Evolutionary conservation across 2,113 vertebrate species (phyloP).

Genomic region (Marcusenius ussheri): DNA sequence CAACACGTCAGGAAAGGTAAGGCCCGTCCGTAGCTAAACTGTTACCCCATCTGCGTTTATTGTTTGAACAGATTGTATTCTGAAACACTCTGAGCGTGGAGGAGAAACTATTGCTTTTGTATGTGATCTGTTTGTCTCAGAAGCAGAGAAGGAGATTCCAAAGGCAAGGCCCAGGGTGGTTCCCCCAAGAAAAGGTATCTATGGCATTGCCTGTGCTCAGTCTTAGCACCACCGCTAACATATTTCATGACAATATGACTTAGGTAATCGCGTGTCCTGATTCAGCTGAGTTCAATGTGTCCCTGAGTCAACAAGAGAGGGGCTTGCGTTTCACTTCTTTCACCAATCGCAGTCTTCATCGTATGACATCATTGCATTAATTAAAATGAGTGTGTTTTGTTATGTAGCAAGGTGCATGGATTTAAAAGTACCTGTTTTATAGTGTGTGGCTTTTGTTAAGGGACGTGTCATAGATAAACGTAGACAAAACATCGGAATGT

Average conservation of each 20-base stretch:
- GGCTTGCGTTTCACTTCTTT: background rate
- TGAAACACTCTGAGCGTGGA: background rate
- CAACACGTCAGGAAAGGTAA: constrained; percentile 44
- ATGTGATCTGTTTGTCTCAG: constrained; percentile 17
- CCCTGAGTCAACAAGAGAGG: background rate
- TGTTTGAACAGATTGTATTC: background rate
- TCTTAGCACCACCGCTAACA: background rate
- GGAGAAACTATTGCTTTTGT: background rate
- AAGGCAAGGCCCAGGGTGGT: constrained; percentile 36
- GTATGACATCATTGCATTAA: background rate
- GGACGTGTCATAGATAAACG: background rate
- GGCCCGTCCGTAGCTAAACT: background rate
- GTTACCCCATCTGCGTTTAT: background rate
- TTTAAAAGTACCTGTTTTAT: background rate
- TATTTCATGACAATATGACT: background rate
- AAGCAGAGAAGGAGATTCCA: constrained; percentile 14
- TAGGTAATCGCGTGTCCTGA: background rate
- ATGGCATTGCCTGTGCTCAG: background rate
- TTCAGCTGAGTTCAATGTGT: background rate
- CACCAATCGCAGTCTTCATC: background rate
- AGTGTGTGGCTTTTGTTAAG: background rate
- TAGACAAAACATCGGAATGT: background rate
- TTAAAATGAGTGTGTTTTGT: background rate
- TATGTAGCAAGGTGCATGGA: background rate
- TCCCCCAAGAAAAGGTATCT: constrained; percentile 30